phyloP scores from a whole-genome alignment of 2,113 vertebrate genomes.

The Lepidiolamprologus cunningtoni region DNA sequence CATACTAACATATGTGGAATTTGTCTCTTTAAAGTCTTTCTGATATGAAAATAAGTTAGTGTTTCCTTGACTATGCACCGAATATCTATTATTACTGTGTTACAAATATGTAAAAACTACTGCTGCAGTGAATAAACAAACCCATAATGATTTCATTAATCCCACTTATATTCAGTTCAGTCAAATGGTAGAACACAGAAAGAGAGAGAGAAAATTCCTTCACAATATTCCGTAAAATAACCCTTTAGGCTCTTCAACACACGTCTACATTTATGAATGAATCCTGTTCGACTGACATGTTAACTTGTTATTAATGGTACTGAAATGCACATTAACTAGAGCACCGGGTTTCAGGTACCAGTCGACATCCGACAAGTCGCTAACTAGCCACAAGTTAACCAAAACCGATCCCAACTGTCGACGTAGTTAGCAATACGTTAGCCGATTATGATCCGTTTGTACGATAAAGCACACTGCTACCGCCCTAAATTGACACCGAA shows the following conservation, averaged over 20 bases:
- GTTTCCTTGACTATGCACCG: not conserved
- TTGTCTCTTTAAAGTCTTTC: not conserved
- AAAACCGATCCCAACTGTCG: not conserved
- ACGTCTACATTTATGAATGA: not conserved
- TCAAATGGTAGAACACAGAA: not conserved
- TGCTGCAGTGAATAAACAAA: not conserved
- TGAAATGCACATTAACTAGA: not conserved
- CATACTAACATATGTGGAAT: not conserved
- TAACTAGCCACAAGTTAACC: not conserved
- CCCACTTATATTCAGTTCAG: not conserved
- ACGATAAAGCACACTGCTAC: not conserved
- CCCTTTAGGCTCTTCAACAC: not conserved
- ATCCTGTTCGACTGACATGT: not conserved
- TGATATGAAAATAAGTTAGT: not conserved
- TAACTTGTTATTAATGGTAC: not conserved
- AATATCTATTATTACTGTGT: not conserved
- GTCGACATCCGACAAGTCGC: not conserved
- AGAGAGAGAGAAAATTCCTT: not conserved
- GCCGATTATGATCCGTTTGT: not conserved
- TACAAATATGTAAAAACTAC: not conserved
- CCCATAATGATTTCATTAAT: not conserved
- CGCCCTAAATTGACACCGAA: not conserved
- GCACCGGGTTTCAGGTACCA: not conserved
- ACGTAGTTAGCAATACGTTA: not conserved
- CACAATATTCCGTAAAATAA: not conserved